phyloP scores from a whole-genome alignment of 2,888 invertebrate species.

The Atherix ibis region DNA sequence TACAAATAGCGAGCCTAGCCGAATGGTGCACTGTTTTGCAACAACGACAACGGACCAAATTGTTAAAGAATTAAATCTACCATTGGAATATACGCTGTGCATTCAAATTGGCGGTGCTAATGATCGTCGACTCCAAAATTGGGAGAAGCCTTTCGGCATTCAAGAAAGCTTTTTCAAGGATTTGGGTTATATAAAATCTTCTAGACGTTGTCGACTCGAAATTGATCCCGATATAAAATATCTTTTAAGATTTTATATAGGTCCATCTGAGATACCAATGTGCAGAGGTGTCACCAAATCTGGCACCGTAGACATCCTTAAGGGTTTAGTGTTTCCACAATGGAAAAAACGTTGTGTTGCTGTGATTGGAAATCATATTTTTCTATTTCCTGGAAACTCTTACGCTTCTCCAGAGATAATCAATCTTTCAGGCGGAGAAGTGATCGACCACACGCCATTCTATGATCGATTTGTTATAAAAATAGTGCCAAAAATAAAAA shows the following conservation, averaged over 20 bases:
- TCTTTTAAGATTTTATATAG: slow-evolving; percentile 44
- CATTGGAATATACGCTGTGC: slow-evolving; percentile 14
- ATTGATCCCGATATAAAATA: slow-evolving; percentile 49
- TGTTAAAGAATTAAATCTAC: slow-evolving; percentile 12
- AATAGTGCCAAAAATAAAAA: slow-evolving; percentile 25
- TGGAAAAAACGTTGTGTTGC: slow-evolving; percentile 46
- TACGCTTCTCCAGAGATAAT: slow-evolving; percentile 16
- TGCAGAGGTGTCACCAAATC: slow-evolving; percentile 30
- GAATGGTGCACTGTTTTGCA: slow-evolving; percentile 13
- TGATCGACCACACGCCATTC: slow-evolving; percentile 15
- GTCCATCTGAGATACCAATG: slow-evolving; percentile 40
- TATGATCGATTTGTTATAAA: slow-evolving; percentile 32
- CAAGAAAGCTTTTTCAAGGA: slow-evolving; percentile 44
- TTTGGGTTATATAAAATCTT: slow-evolving; percentile 42
- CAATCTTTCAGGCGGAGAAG: slow-evolving; percentile 16
- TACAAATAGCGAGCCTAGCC: slow-evolving; percentile 13
- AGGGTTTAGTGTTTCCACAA: slow-evolving; percentile 52
- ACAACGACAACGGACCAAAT: slow-evolving; percentile 11
- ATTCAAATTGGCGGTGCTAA: slow-evolving; percentile 41
- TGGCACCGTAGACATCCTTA: slow-evolving; percentile 38
- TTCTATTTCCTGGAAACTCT: slow-evolving; percentile 36
- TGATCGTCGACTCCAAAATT: slow-evolving; percentile 37
- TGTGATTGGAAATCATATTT: slow-evolving; percentile 42
- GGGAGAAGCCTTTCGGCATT: slow-evolving; percentile 41
- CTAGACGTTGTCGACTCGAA: slow-evolving; percentile 42